Percentiles rank a stretch among this genome's conserved stretches.
phyloP scores from a whole-genome alignment of 2,888 invertebrate genomes.

The Opisthograptis luteolata region DNA sequence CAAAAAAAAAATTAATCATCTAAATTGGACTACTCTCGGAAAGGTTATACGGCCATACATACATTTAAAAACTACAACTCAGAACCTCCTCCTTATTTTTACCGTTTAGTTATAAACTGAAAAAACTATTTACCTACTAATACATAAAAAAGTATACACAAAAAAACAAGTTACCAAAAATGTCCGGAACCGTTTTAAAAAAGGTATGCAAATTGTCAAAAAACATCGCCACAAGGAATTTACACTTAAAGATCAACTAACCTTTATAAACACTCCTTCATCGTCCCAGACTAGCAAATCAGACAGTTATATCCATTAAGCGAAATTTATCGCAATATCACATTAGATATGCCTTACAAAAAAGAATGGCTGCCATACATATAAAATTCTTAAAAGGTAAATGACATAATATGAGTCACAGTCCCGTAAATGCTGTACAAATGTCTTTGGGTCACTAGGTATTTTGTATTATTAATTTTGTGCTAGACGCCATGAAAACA shows the following conservation, averaged over 20 bases:
- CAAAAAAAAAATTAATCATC: too few relatives aligned
- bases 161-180: too few relatives aligned
- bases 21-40: too few relatives aligned
- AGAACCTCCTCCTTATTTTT: too few relatives aligned
- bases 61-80: too few relatives aligned
- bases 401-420: constrained; percentile 43
- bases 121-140: too few relatives aligned
- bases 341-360: constrained; percentile 7
- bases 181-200: too few relatives aligned
- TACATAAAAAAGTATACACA: too few relatives aligned
- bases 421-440: constrained; percentile 35
- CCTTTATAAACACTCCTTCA: constrained; percentile 12
- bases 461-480: neutral
- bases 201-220: neutral
- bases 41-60: too few relatives aligned
- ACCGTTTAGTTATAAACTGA: too few relatives aligned
- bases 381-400: constrained; percentile 36
- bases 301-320: constrained; percentile 16
- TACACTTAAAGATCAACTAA: constrained; percentile 10
- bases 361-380: constrained; percentile 1
- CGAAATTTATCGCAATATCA: constrained; percentile 10
- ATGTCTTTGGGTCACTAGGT: constrained; percentile 38
- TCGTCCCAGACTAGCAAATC: constrained; percentile 13
- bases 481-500: constrained; percentile 4
- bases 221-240: neutral